A percentile compares a stretch with the other conserved stretches of the same genome.
These are phyloP conservation scores for Sweltsa coloradensis DNA, from an alignment of 1,140 invertebrate species.

Conservation along the genomic window DNA sequence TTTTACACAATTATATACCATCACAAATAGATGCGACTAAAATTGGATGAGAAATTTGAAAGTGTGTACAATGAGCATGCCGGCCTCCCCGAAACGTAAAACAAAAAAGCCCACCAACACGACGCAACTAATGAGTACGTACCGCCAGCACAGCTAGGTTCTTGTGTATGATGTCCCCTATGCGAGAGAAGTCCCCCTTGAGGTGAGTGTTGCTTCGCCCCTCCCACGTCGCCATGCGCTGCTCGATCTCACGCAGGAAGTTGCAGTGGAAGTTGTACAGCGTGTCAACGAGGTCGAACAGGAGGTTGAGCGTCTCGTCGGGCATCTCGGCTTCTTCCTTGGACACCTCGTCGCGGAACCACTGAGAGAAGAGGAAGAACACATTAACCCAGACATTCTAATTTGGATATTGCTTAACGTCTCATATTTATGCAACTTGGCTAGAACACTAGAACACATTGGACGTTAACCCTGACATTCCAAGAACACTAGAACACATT, in stretches of 20 bases:
- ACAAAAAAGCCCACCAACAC: too few species aligned
- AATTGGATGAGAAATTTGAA: too few species aligned
- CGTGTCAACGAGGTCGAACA: constrained; percentile 48
- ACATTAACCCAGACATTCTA: constrained; percentile 3
- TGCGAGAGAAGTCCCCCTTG: constrained; percentile 33
- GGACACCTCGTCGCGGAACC: constrained; percentile 53
- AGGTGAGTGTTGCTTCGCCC: constrained; percentile 35
- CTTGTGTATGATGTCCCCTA: constrained; percentile 54
- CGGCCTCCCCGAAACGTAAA: too few species aligned
- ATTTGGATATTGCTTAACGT: too few species aligned
- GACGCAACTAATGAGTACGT: too few species aligned
- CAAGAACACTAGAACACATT: too few species aligned
- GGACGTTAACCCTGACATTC: too few species aligned
- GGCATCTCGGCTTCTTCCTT: constrained; percentile 43
- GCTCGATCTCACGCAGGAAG: constrained; percentile 55
- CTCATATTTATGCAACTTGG: too few species aligned
- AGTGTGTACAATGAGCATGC: too few species aligned
- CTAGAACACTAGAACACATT: too few species aligned
- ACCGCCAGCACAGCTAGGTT: constrained; percentile 44
- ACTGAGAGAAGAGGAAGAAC: constrained; percentile 35
- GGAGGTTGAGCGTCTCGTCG: constrained; percentile 32
- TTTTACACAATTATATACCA: too few species aligned
- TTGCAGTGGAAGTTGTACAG: constrained; percentile 50
- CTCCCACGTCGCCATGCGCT: constrained; percentile 48
- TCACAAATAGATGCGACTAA: too few species aligned